These are phyloP conservation scores for Peromyscus attwateri DNA, from an alignment of 2,797 vertebrate genomes.

Conservation along the genomic window DNA sequence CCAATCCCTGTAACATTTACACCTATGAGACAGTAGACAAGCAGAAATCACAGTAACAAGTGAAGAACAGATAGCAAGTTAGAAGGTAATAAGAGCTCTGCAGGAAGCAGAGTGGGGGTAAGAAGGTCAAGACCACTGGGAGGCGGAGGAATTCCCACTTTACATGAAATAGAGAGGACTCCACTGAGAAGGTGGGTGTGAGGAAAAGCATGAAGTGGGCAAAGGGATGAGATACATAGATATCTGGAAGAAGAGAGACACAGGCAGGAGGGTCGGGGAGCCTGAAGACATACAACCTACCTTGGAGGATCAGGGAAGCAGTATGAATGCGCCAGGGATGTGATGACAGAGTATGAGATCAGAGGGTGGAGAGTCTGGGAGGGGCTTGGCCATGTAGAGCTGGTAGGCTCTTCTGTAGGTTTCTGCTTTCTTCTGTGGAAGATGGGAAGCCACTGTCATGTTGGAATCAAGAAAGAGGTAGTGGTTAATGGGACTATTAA, in stretches of 20 bases:
- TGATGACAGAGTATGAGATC: background rate
- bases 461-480: background rate
- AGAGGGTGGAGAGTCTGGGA: fast-evolving
- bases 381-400: fast-evolving
- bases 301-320: background rate
- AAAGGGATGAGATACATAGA: background rate
- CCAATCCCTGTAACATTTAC: background rate
- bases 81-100: background rate
- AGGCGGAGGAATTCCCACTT: background rate
- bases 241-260: background rate
- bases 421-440: background rate
- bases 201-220: background rate
- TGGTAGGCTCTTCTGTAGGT: background rate
- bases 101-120: background rate
- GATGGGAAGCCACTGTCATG: background rate
- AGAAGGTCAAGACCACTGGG: background rate
- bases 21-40: background rate
- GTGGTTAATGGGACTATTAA: background rate
- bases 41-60: background rate
- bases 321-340: background rate
- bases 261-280: background rate
- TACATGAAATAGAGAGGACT: background rate
- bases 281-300: background rate
- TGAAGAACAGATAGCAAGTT: background rate
- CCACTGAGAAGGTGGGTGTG: background rate